Conservation (phyloP, 2,888 invertebrate genomes). For the Ischnus inquisitorius region DNA sequence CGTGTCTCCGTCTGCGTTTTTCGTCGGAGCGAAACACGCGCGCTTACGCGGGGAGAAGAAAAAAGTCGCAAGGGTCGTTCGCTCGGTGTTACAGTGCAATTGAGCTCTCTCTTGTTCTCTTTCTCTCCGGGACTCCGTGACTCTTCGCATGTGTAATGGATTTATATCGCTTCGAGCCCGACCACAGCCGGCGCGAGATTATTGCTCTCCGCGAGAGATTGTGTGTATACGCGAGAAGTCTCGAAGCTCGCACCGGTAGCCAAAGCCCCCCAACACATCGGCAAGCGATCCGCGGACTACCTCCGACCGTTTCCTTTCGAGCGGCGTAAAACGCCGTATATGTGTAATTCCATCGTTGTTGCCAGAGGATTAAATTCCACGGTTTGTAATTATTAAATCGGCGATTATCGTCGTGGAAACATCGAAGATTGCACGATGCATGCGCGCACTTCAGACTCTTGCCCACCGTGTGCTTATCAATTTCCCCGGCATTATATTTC, state of each 20-base stretch:
- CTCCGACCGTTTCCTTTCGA: background rate
- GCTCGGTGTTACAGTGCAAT: background rate
- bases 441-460: background rate
- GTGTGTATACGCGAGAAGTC: conserved; percentile 42
- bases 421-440: background rate
- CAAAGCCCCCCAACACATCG: too few relatives aligned
- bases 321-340: background rate
- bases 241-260: conserved; percentile 40
- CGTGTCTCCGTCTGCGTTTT: conserved; percentile 14
- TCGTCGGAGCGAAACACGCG: conserved; percentile 16
- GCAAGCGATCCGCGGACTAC: conserved; percentile 3
- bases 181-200: conserved; percentile 61
- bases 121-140: conserved; percentile 29
- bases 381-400: conserved; percentile 49
- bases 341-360: conserved; percentile 2
- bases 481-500: background rate
- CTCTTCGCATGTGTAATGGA: conserved; percentile 68
- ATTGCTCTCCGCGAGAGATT: conserved; percentile 49
- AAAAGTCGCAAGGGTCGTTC: conserved; percentile 40
- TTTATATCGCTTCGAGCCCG: conserved; percentile 67
- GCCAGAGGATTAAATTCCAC: conserved; percentile 42
- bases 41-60: background rate
- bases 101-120: background rate
- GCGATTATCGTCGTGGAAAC: conserved; percentile 29
- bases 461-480: background rate